Evolutionary conservation across 2,888 invertebrate species (phyloP), one percentile per base, ranked within the genome.

Genomic region (Plusia festucae): DNA sequence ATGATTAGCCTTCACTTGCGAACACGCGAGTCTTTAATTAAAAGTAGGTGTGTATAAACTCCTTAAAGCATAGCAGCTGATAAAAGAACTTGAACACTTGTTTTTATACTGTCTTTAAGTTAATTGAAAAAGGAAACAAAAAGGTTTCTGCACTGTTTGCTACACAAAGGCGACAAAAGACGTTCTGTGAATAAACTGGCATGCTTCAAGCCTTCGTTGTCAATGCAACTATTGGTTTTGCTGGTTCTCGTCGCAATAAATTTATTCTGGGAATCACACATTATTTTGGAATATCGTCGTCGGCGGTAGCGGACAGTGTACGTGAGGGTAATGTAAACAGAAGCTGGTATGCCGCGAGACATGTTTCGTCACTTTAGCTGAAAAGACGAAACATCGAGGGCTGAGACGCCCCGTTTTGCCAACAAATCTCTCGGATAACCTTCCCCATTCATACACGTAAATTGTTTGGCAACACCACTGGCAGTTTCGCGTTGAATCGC

Each of bases 311-410:
- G 71, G 68, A 65, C 60, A 69, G 30, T 46, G 78, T 61, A 92
- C 92, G 91, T 92, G 92, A 91, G 86, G 73, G 85, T 85, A 92
- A 91, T 91, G 87, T 83, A 88, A 91, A 91, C 89, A 88, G 78
- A 73, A 72, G 76, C 73, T 77, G 78, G 69, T 69, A 59, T 78
- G 83, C 84, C 84, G 72, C 83, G 80, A 90, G 89, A 91, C 91
- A 92, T 91, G 92, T 91, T 91, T 91, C 90, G 91, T 91, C 91
- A 92, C 91, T 92, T 91, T 90, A 88, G 84, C 85, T 88, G 83
- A 85, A 87, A 86, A 89, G 86, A 88, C 88, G 85, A 84, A 85
- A 88, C 87, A 85, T 79, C 67, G 77, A 69, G 76, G 76, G 67
- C 69, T 75, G 82, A 75, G 81, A 75, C 79, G 78, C 81, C 82